Evolutionary conservation across 2,888 invertebrate genomes (phyloP).

Genomic region (Tortrix viridana): DNA sequence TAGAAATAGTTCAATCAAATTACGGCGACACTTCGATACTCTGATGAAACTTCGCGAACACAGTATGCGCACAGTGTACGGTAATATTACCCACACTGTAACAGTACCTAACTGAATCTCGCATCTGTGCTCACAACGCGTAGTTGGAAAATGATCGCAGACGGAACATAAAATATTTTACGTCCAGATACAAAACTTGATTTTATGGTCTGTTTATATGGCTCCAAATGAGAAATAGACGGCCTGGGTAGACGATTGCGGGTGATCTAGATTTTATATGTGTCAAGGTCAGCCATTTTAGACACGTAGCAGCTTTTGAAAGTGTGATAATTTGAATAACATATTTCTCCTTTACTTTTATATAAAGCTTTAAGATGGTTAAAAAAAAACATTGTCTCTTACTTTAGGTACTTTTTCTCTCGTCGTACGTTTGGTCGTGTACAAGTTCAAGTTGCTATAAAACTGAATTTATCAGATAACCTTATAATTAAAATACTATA

Average conservation of each 20-base stretch:
- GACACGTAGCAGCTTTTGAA: neutral
- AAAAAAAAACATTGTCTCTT: too few relatives aligned
- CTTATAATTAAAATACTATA: too few relatives aligned
- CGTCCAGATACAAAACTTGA: conserved; percentile 70
- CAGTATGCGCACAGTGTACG: conserved; percentile 12
- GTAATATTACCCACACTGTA: neutral
- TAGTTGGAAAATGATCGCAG: conserved; percentile 55
- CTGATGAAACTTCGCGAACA: neutral
- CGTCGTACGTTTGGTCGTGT: too few relatives aligned
- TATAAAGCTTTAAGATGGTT: too few relatives aligned
- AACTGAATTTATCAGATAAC: too few relatives aligned
- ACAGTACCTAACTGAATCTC: neutral
- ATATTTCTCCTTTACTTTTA: neutral
- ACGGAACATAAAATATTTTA: conserved; percentile 68
- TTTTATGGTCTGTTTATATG: conserved; percentile 77
- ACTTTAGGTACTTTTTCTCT: neutral
- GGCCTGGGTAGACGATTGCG: conserved; percentile 60
- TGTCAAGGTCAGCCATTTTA: conserved; percentile 11
- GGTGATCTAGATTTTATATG: conserved; percentile 56
- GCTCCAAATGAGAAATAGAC: conserved; percentile 57
- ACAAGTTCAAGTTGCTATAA: too few relatives aligned
- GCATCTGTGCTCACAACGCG: conserved; percentile 28
- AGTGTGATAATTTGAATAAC: conserved; percentile 8
- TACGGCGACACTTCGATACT: conserved; percentile 19
- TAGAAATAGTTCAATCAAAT: conserved; percentile 40